Evolutionary conservation across 2,888 invertebrate species (phyloP).

Genomic region (Andrena marginata): DNA sequence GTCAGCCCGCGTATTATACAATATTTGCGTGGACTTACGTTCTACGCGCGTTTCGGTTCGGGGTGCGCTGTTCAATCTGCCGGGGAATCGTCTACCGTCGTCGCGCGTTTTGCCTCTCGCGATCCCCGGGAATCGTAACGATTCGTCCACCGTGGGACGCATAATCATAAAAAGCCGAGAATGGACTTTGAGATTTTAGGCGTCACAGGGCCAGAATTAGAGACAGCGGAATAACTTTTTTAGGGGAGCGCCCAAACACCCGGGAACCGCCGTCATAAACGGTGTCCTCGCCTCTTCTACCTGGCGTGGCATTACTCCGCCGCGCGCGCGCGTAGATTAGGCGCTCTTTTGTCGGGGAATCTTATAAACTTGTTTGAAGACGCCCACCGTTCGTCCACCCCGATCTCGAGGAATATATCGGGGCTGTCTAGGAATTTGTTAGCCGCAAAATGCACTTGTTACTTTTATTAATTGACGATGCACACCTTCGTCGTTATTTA

Average conservation of each 20-base stretch:
- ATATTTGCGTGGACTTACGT: slow-evolving; percentile 12
- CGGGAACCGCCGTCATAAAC: slow-evolving; percentile 33
- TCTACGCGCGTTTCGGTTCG: not conserved
- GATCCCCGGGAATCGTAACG: slow-evolving; percentile 25
- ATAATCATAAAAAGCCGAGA: slow-evolving; percentile 59
- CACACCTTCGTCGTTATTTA: not conserved
- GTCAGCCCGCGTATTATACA: slow-evolving; percentile 11
- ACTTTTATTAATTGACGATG: not conserved
- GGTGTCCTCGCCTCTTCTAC: slow-evolving; percentile 33
- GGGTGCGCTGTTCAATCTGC: not conserved
- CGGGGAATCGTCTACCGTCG: not conserved
- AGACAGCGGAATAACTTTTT: slow-evolving; percentile 65
- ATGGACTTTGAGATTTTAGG: slow-evolving; percentile 42
- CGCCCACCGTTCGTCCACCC: not conserved
- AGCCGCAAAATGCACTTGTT: not conserved
- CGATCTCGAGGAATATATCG: not conserved
- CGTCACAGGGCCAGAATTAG: slow-evolving; percentile 46
- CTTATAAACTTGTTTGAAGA: not conserved
- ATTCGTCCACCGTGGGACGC: slow-evolving; percentile 29
- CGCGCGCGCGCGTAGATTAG: not conserved
- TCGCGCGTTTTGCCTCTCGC: not conserved
- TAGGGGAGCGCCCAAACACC: slow-evolving; percentile 48
- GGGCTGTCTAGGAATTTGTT: not conserved
- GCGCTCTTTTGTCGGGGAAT: slow-evolving; percentile 9
- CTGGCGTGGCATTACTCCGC: slow-evolving; percentile 12